Percentiles rank a stretch among this genome's conserved stretches.
Conservation (phyloP, 1,140 invertebrate species). For the Pseudoatta argentina region DNA sequence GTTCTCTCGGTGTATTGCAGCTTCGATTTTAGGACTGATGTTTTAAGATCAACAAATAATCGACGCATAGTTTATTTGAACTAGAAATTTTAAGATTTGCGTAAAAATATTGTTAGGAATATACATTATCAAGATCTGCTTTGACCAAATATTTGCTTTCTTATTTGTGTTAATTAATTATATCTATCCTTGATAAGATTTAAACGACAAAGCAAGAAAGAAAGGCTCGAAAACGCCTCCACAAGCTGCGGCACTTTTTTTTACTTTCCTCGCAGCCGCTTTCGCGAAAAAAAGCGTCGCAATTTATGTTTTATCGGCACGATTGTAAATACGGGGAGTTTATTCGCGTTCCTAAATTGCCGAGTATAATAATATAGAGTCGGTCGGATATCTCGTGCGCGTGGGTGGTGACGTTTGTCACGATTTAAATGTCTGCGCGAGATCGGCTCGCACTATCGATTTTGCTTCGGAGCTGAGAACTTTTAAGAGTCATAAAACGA, state of each 20-base stretch:
- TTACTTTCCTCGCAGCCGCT: conserved; percentile 34
- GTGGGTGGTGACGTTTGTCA: conserved; percentile 77
- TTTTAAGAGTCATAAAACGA: conserved; percentile 74
- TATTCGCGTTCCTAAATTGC: conserved; percentile 73
- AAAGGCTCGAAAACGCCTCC: conserved; percentile 1
- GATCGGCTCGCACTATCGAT: conserved; percentile 73
- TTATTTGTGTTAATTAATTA: too few species aligned
- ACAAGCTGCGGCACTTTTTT: conserved; percentile 18
- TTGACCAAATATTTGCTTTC: too few species aligned
- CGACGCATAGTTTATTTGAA: too few species aligned
- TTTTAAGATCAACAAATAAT: too few species aligned
- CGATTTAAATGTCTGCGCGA: conserved; percentile 71
- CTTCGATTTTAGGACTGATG: too few species aligned
- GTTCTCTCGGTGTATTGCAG: too few species aligned
- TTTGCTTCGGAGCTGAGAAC: conserved; percentile 51
- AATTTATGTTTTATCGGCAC: conserved; percentile 68
- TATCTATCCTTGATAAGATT: not conserved
- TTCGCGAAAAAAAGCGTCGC: conserved; percentile 9
- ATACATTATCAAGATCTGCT: too few species aligned
- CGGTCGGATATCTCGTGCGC: conserved; percentile 66
- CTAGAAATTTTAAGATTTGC: too few species aligned
- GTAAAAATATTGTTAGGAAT: too few species aligned
- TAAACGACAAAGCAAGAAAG: not conserved
- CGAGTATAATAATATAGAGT: conserved; percentile 63
- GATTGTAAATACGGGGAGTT: conserved; percentile 72